Evolutionary conservation across 2,888 invertebrate species (phyloP), one percentile per base, ranked within the genome.

Genomic region (Deilephila porcellus): DNA sequence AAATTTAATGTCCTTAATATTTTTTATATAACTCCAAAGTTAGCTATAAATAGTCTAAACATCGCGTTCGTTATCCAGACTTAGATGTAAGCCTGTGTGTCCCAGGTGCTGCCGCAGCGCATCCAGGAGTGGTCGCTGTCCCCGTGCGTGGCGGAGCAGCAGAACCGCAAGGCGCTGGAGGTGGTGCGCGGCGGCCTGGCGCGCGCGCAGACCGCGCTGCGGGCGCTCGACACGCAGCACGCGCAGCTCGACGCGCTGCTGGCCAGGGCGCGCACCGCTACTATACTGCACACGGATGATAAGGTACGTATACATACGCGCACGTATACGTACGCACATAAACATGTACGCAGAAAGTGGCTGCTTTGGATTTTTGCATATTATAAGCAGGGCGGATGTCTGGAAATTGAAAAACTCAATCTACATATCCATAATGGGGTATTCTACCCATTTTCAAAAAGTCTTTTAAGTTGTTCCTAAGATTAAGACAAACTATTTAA

Each of bases 61-160:
- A n/a, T n/a, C n/a, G n/a, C n/a, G n/a, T n/a, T n/a, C n/a, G n/a
- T n/a, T n/a, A n/a, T n/a, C n/a, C n/a, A n/a, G n/a, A n/a, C n/a
- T n/a, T n/a, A n/a, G n/a, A n/a, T 25, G 25, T 25, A 25, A 25
- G 25, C n/a, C n/a, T 25, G 60, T 53, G 3, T 64, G 45, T 52
- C 34, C 0, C 89, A 97, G 95, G 97, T 98, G n/a, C 88, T 98
- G 19, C 98, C 98, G 0, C 97, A 97, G 82, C 96, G 99, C 14
- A 97, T 99, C 74, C 98, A 98, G 86, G 98, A 99, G 88, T 99
- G 99, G 99, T 97, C 98, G 29, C 93, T 98, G 29, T 97, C 97
- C 3, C 96, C 97, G 0, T 98, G 98, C 85, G 95, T 96, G 25
- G 98, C 99, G 0, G 99, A 99, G 86, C 97, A 97, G 82, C 96